Evolutionary conservation across 1,140 invertebrate species (phyloP).

Genomic region (Macrocentrus cingulum): DNA sequence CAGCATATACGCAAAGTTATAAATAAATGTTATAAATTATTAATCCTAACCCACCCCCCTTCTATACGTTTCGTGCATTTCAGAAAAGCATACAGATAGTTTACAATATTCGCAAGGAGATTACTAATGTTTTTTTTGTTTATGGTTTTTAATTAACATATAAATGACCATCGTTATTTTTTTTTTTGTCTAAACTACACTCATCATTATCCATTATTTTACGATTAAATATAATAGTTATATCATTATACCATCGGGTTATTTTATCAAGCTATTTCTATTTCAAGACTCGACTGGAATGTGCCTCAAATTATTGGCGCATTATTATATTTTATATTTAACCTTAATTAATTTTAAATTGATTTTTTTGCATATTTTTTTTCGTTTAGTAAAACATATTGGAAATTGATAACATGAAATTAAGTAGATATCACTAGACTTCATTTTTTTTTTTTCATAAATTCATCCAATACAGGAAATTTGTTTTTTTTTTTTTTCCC

Average conservation of each 20-base stretch:
- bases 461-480: background rate
- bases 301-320: conserved; percentile 34
- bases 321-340: conserved; percentile 12
- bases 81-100: conserved; percentile 65
- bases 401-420: no score
- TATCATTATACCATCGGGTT: conserved; percentile 44
- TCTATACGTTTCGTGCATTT: conserved; percentile 71
- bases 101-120: conserved; percentile 56
- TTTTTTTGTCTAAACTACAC: conserved; percentile 30
- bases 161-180: conserved; percentile 39
- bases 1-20: conserved; percentile 29
- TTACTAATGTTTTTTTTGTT: conserved; percentile 43
- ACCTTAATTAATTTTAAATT: conserved; percentile 1
- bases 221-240: conserved; percentile 43
- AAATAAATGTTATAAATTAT: conserved; percentile 59
- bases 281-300: conserved; percentile 51
- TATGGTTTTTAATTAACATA: conserved; percentile 42
- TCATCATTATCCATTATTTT: conserved; percentile 29
- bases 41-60: conserved; percentile 61
- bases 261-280: conserved; percentile 48
- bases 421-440: no score
- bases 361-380: conserved; percentile 20
- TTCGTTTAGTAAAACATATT: conserved; percentile 18
- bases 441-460: no score
- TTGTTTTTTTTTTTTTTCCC: background rate